These are phyloP conservation scores for Taenioides sp. DNA, from an alignment of 2,797 vertebrate genomes.

Conservation along the genomic window DNA sequence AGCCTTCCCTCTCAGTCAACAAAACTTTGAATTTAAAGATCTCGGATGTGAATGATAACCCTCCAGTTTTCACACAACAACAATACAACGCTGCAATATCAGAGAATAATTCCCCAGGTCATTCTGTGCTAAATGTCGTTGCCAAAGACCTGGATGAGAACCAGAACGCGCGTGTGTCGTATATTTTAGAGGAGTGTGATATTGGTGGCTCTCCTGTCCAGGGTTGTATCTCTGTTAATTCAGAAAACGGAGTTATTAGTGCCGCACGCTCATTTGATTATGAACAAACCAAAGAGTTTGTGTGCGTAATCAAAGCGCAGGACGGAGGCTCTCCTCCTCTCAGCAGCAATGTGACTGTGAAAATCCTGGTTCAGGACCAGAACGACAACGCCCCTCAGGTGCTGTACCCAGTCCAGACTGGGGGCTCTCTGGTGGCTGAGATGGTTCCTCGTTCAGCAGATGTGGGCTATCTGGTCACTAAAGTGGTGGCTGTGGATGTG, in stretches of 20 bases:
- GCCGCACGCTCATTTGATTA: slow-evolving; percentile 74
- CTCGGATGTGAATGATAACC: slow-evolving; percentile 70
- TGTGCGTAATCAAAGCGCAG: slow-evolving; percentile 45
- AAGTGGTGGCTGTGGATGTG: slow-evolving; percentile 81
- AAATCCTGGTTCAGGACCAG: slow-evolving; percentile 63
- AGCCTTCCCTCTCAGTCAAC: slow-evolving; percentile 61
- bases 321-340: slow-evolving; percentile 71
- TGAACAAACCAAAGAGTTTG: slow-evolving; percentile 67
- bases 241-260: slow-evolving; percentile 59
- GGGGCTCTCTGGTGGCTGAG: slow-evolving; percentile 71
- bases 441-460: slow-evolving; percentile 77
- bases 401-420: slow-evolving; percentile 51
- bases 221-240: slow-evolving; percentile 33
- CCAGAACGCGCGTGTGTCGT: slow-evolving; percentile 23
- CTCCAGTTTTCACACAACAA: slow-evolving; percentile 63
- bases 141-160: no score
- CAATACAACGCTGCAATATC: background rate
- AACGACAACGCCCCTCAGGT: slow-evolving; percentile 58
- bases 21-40: slow-evolving; percentile 43
- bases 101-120: background rate
- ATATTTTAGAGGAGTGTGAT: no score
- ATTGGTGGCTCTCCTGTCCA: no score
- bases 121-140: background rate
- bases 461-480: slow-evolving; percentile 78
- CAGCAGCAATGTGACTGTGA: slow-evolving; percentile 58